These are phyloP conservation scores for Coluber constrictor DNA, from an alignment of 2,797 vertebrate species.

Conservation along the genomic window DNA sequence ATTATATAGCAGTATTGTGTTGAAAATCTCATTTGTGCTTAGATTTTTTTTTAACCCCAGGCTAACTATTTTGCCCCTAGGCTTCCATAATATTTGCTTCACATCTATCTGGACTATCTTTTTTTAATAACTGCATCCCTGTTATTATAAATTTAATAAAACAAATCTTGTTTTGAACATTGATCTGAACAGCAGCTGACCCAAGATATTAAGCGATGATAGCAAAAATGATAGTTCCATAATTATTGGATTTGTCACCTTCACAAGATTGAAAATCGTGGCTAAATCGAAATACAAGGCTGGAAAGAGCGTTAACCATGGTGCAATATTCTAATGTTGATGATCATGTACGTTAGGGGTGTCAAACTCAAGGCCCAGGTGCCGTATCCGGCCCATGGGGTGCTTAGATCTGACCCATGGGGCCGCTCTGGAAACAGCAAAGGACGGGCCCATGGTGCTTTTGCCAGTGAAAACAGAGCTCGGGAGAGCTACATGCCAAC, in stretches of 20 bases:
- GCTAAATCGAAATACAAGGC: not conserved
- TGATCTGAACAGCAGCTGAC: not conserved
- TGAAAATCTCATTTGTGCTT: not conserved
- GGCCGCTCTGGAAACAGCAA: no score
- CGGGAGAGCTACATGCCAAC: no score
- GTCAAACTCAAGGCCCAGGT: no score
- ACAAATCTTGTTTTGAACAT: not conserved
- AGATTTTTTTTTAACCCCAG: not conserved
- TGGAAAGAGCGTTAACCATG: not conserved
- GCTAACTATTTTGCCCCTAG: not conserved
- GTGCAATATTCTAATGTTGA: not conserved
- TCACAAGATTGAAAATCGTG: no score
- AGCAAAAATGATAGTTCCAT: not conserved
- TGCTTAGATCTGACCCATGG: no score
- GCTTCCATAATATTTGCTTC: not conserved
- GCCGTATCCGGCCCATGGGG: no score
- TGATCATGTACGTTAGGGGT: no score
- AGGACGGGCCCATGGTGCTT: no score
- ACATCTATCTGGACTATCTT: not conserved
- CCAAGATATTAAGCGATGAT: not conserved
- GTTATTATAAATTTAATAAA: not conserved
- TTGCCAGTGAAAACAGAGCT: no score
- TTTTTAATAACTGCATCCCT: not conserved
- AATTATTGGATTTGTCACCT: not conserved
- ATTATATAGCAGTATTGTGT: not conserved